These are phyloP conservation scores for Trinectes maculatus DNA, from an alignment of 2,113 vertebrate species.

Conservation along the genomic window DNA sequence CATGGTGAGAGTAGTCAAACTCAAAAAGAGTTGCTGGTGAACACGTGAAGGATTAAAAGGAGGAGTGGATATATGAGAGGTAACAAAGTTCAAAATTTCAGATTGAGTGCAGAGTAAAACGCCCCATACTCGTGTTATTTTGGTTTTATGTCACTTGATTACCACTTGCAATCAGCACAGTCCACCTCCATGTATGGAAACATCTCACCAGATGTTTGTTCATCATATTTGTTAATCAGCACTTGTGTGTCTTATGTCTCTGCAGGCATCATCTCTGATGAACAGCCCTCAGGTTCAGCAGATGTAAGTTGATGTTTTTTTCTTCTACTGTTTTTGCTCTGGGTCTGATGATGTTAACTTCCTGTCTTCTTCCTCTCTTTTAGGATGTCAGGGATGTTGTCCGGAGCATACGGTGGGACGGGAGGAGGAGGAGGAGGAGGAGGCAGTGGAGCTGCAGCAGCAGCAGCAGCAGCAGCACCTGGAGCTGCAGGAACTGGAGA, in stretches of 20 bases:
- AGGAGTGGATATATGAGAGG: too few relatives aligned
- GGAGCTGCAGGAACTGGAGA: constrained; percentile 81
- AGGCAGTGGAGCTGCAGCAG: not conserved
- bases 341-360: not conserved
- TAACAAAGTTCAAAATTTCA: too few relatives aligned
- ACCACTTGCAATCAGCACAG: too few relatives aligned
- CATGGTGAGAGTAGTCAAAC: too few relatives aligned
- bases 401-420: constrained; percentile 85
- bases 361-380: not conserved
- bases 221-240: too few relatives aligned
- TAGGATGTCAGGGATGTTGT: constrained; percentile 98
- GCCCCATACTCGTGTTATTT: too few relatives aligned
- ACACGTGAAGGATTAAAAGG: too few relatives aligned
- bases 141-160: too few relatives aligned
- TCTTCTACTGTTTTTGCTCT: not conserved
- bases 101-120: too few relatives aligned
- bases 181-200: too few relatives aligned
- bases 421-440: constrained; percentile 18
- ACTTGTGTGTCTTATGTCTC: not conserved
- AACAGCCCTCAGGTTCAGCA: constrained; percentile 96
- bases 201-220: not conserved
- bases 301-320: constrained; percentile 84
- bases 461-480: not conserved
- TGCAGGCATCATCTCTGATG: constrained; percentile 94
- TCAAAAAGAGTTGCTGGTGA: too few relatives aligned